Conservation (phyloP, 2,113 vertebrate species). For the Meriones unguiculatus region DNA sequence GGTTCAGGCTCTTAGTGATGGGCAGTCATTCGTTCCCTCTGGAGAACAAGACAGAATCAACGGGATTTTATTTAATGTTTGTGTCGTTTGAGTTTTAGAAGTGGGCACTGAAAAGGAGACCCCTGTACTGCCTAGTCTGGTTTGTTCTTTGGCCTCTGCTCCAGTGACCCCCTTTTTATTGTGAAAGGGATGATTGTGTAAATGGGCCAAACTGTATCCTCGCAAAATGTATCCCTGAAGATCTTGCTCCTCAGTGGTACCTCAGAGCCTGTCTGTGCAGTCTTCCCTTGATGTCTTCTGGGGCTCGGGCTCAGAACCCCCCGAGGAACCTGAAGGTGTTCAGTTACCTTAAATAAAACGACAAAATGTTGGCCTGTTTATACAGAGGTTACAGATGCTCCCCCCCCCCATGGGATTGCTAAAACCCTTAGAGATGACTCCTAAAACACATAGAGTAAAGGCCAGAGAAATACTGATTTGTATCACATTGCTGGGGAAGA, state of each 20-base stretch:
- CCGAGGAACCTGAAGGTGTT: neutral
- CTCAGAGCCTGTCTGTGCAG: neutral
- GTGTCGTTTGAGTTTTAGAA: neutral
- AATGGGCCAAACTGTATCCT: neutral
- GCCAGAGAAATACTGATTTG: neutral
- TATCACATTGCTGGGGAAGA: neutral
- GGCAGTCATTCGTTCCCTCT: neutral
- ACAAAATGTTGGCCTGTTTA: neutral
- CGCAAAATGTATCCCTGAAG: neutral
- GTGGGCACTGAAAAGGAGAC: neutral
- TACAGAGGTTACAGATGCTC: neutral
- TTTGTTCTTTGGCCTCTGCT: neutral
- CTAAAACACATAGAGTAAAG: neutral
- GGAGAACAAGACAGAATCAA: neutral
- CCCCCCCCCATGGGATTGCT: neutral
- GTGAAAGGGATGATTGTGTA: neutral
- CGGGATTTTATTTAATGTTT: slow-evolving; percentile 33
- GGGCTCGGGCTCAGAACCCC: neutral
- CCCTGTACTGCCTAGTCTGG: neutral
- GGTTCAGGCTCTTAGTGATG: neutral
- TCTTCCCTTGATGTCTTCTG: neutral
- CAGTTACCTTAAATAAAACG: neutral
- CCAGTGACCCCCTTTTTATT: neutral
- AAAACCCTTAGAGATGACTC: neutral
- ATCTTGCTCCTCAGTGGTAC: neutral